Evolutionary conservation across 2,113 vertebrate genomes (phyloP).

Genomic region (Salvelinus namaycush): DNA sequence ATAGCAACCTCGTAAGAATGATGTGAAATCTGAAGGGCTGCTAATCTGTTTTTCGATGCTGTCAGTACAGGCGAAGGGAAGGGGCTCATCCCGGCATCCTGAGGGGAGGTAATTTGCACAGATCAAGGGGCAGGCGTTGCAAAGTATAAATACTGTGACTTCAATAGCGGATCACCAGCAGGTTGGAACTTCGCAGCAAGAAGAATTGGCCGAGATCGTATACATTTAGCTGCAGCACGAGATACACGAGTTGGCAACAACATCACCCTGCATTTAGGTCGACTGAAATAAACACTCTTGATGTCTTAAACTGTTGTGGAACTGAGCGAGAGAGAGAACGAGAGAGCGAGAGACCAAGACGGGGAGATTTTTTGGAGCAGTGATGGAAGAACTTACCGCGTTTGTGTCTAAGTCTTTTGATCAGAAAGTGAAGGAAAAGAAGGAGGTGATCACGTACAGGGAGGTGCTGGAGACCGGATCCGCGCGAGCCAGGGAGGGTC

Average conservation of each 20-base stretch:
- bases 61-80: constrained; percentile 61
- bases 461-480: constrained; percentile 95
- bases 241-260: constrained; percentile 71
- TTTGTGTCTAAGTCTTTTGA: constrained; percentile 98
- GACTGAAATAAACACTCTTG: constrained; percentile 77
- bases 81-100: constrained; percentile 80
- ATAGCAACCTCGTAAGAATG: constrained; percentile 70
- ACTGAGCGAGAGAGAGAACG: constrained; percentile 60
- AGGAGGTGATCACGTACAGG: constrained; percentile 94
- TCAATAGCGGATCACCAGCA: constrained; percentile 86
- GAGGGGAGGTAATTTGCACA: constrained; percentile 91
- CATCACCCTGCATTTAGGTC: constrained; percentile 71
- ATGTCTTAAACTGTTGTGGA: constrained; percentile 86
- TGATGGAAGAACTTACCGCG: constrained; percentile 98
- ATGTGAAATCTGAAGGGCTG: constrained; percentile 59
- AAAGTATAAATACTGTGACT: constrained; percentile 99
- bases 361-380: constrained; percentile 59
- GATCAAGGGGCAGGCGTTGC: constrained; percentile 92
- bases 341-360: constrained; percentile 37
- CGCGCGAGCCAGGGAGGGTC: constrained; percentile 80
- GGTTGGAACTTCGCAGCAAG: constrained; percentile 86
- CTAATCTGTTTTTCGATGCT: constrained; percentile 54
- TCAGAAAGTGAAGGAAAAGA: constrained; percentile 97
- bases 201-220: constrained; percentile 80
- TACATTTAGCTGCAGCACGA: constrained; percentile 55